Conservation (phyloP, 2,797 vertebrate species). For the Diplodus puntazzo region DNA sequence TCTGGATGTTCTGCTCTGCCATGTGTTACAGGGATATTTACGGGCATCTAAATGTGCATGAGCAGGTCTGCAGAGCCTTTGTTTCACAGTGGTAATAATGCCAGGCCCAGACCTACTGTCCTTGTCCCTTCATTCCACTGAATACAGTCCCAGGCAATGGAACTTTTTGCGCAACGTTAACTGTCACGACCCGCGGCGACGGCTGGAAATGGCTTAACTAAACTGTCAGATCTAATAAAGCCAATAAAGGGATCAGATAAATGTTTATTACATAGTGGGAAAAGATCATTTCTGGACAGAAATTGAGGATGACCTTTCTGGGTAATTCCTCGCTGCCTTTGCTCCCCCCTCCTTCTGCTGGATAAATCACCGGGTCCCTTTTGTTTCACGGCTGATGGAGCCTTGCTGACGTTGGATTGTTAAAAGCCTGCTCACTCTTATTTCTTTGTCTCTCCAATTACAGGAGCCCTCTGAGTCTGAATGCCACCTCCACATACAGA, state of each 20-base stretch:
- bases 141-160: conserved; percentile 90
- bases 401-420: conserved; percentile 80
- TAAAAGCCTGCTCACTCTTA: conserved; percentile 67
- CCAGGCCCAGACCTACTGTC: conserved; percentile 61
- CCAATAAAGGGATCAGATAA: conserved; percentile 98
- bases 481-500: conserved; percentile 23
- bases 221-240: conserved; percentile 99
- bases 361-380: conserved; percentile 85
- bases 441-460: conserved; percentile 71
- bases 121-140: conserved; percentile 74
- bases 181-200: conserved; percentile 94
- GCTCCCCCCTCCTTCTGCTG: conserved; percentile 73
- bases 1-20: conserved; percentile 47
- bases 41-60: conserved; percentile 67
- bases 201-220: conserved; percentile 98
- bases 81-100: conserved; percentile 73
- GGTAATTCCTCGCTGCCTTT: conserved; percentile 92
- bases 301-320: conserved; percentile 99
- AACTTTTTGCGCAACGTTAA: conserved; percentile 96
- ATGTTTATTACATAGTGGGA: conserved; percentile 99
- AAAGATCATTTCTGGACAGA: conserved; percentile 99
- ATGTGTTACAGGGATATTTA: conserved; percentile 70
- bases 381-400: conserved; percentile 84
- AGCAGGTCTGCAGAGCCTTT: conserved; percentile 72
- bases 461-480: conserved; percentile 47